phyloP scores from a whole-genome alignment of 2,797 vertebrate species.

The Microcaecilia unicolor region DNA sequence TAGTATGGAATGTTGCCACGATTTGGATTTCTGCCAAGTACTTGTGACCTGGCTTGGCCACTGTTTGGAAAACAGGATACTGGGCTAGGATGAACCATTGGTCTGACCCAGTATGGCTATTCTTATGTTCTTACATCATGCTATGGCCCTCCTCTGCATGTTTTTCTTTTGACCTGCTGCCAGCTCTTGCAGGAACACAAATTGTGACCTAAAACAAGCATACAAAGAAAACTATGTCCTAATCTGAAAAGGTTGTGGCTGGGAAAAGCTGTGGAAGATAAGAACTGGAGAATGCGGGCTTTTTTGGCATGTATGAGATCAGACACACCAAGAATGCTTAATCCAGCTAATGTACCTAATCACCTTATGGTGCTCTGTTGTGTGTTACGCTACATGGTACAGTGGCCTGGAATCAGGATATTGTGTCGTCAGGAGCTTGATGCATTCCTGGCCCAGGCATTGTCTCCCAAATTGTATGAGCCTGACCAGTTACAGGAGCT shows the following conservation, averaged over 20 bases:
- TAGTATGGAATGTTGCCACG: too few relatives aligned
- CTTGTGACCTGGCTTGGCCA: too few relatives aligned
- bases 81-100: too few relatives aligned
- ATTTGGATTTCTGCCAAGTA: too few relatives aligned
- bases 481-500: conserved; percentile 95
- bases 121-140: too few relatives aligned
- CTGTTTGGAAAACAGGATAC: too few relatives aligned
- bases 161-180: too few relatives aligned
- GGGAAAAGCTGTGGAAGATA: conserved; percentile 88
- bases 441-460: conserved; percentile 88
- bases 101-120: too few relatives aligned
- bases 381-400: conserved; percentile 92
- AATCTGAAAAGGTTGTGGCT: conserved; percentile 90
- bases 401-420: conserved; percentile 91
- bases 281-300: conserved; percentile 89
- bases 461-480: conserved; percentile 94
- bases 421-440: conserved; percentile 92
- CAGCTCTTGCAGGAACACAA: too few relatives aligned
- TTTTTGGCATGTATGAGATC: conserved; percentile 94
- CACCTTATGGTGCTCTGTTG: conserved; percentile 92
- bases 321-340: conserved; percentile 90
- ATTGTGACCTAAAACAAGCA: too few relatives aligned
- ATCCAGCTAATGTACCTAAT: conserved; percentile 81
- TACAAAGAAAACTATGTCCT: too few relatives aligned
- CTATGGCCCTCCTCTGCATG: too few relatives aligned